Conservation (phyloP, 2,797 vertebrate species). For the Liparis tanakae region DNA sequence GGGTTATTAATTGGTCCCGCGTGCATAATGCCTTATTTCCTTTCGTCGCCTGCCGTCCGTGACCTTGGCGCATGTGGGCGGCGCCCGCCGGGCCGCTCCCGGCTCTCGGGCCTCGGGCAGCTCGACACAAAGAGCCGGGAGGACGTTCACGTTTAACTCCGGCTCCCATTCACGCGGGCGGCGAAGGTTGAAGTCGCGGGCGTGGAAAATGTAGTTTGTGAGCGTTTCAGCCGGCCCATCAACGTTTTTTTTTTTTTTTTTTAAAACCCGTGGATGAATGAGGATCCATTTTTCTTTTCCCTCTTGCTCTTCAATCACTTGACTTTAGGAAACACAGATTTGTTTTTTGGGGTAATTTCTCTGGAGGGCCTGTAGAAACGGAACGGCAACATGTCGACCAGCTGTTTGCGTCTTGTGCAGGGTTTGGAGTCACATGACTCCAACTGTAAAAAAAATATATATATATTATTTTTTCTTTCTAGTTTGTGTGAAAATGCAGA, state of each 20-base stretch:
- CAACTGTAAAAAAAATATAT: too few relatives aligned
- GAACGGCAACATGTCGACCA: conserved; percentile 36
- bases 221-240: conserved; percentile 36
- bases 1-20: conserved; percentile 65
- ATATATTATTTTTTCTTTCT: too few relatives aligned
- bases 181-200: conserved; percentile 67
- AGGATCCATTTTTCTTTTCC: conserved; percentile 36
- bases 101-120: conserved; percentile 32
- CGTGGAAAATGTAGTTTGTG: conserved; percentile 59
- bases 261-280: conserved; percentile 48
- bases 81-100: conserved; percentile 54
- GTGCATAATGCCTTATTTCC: conserved; percentile 49
- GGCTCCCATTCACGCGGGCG: conserved; percentile 62
- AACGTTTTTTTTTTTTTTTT: too few relatives aligned
- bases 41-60: conserved; percentile 40
- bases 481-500: conserved; percentile 6
- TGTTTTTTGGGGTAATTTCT: too few relatives aligned
- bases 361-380: conserved; percentile 39
- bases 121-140: conserved; percentile 54
- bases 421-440: conserved; percentile 38
- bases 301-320: conserved; percentile 46
- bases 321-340: conserved; percentile 45
- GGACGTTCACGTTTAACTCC: conserved; percentile 74
- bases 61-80: conserved; percentile 72
- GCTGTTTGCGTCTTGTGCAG: conserved; percentile 47